phyloP scores from a whole-genome alignment of 2,797 vertebrate genomes.

The Okamejei kenojei region DNA sequence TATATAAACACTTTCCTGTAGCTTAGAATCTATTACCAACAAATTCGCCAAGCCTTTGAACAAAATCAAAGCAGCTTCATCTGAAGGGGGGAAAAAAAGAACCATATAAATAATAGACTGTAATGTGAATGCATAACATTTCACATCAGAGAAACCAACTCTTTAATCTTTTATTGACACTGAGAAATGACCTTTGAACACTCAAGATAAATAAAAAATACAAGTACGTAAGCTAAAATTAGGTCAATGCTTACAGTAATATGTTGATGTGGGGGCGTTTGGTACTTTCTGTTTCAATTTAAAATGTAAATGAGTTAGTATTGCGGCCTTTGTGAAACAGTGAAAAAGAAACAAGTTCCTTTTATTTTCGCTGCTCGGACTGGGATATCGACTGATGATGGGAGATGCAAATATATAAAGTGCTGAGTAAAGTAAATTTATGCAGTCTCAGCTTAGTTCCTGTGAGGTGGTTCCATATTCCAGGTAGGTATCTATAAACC shows the following conservation, averaged over 20 bases:
- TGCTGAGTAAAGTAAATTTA: neutral
- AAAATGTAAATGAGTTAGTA: neutral
- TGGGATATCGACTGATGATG: neutral
- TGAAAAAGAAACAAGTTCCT: neutral
- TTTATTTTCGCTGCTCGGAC: neutral
- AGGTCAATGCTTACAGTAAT: neutral
- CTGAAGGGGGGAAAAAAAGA: neutral
- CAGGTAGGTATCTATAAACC: neutral
- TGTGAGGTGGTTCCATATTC: neutral
- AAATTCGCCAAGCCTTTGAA: neutral
- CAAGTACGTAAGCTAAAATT: neutral
- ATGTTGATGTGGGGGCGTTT: neutral
- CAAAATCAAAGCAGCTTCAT: constrained; percentile 15
- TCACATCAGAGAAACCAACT: neutral
- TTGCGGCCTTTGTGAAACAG: neutral
- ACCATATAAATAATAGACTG: neutral
- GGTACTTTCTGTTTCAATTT: neutral
- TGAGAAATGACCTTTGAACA: neutral
- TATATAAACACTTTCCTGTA: neutral
- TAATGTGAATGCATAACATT: neutral
- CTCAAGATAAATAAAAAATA: neutral
- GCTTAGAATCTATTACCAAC: neutral
- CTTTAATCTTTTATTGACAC: neutral
- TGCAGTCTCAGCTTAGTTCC: neutral
- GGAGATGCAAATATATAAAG: neutral